Base-by-base conservation (phyloP, 1,140 invertebrate genomes). In the Yoshiicerus persimilis region DNA sequence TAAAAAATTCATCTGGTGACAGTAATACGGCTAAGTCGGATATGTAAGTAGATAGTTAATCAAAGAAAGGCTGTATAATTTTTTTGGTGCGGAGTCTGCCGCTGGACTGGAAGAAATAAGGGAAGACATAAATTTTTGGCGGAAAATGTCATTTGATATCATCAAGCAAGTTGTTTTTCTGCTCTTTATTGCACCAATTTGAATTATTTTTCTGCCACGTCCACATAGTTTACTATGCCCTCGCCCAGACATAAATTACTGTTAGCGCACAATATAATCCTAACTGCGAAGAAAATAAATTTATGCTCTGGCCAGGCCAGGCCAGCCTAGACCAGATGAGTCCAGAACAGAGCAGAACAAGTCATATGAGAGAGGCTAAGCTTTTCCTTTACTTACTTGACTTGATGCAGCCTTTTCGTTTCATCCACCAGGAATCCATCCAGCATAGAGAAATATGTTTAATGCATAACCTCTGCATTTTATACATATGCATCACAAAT, bases 161-260 rank as follows among this genome's bases (percentile, higher is more conserved):
- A 80, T 80, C 75, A 80, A 36, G 30, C 75, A 80, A 38, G 32
- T 80, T 80, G 75, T 23, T 80, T 80, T 34, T 80, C 75, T 36
- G 75, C 75, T 80, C 34, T 80, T 80, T 80, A 80, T 80, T 80
- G 75, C 75, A 80, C 75, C 75, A 80, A 80, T 80, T 80, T 80
- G 75, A 13, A 80, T 80, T 80, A 80, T 80, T 80, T 80, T 80
- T 80, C 75, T 34, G 32, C 75, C 75, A 38, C 13, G 75, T 80
- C n/a, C 75, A 36, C 32, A 80, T 34, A 80, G 75, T 80, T 80
- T 80, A 36, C 75, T 34, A 30, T 70, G 66, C 30, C 66, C 66
- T 70, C 66, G 66, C 66, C 66, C 66, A 70, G 25, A 70, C 75
- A 80, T 80, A 34, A 36, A 80, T 34, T 80, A 80, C 30, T 34